Conservation (phyloP, 2,797 vertebrate genomes). For the Galaxias olidus region DNA sequence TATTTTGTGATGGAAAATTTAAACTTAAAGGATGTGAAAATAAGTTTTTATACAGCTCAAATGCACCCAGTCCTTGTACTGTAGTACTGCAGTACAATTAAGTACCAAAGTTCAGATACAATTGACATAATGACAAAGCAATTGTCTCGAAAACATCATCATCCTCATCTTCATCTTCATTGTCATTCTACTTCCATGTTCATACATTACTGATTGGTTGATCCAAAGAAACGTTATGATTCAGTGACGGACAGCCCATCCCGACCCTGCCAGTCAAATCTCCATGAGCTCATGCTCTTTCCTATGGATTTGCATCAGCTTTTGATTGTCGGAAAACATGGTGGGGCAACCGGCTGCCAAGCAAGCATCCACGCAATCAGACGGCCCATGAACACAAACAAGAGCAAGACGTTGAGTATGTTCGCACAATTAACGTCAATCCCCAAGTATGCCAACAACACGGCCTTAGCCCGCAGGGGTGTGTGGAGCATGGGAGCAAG, state of each 20-base stretch:
- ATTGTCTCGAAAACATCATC: neutral
- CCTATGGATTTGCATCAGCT: slow-evolving; percentile 12
- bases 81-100: slow-evolving; percentile 23
- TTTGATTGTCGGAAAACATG: slow-evolving; percentile 11
- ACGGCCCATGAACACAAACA: slow-evolving; percentile 58
- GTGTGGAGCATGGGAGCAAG: slow-evolving; percentile 18
- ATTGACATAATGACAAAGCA: neutral
- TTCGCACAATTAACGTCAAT: slow-evolving; percentile 68
- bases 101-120: slow-evolving; percentile 16
- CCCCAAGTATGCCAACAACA: slow-evolving; percentile 44
- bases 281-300: slow-evolving; percentile 14
- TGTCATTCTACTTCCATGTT: neutral
- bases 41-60: slow-evolving; percentile 27
- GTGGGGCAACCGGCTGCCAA: slow-evolving; percentile 57
- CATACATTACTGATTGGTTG: too few species aligned
- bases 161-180: slow-evolving; percentile 4
- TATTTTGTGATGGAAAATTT: slow-evolving; percentile 15
- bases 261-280: too few species aligned
- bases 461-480: slow-evolving; percentile 41
- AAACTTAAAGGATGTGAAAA: slow-evolving; percentile 47
- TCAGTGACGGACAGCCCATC: too few species aligned
- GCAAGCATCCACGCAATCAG: slow-evolving; percentile 62
- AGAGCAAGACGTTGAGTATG: slow-evolving; percentile 61
- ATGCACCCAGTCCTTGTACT: slow-evolving; percentile 31
- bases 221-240: too few species aligned